A percentile compares a stretch with the other conserved stretches of the same genome.
These are phyloP conservation scores for Cacatua alba DNA, from an alignment of 2,113 vertebrate species.

Conservation along the genomic window DNA sequence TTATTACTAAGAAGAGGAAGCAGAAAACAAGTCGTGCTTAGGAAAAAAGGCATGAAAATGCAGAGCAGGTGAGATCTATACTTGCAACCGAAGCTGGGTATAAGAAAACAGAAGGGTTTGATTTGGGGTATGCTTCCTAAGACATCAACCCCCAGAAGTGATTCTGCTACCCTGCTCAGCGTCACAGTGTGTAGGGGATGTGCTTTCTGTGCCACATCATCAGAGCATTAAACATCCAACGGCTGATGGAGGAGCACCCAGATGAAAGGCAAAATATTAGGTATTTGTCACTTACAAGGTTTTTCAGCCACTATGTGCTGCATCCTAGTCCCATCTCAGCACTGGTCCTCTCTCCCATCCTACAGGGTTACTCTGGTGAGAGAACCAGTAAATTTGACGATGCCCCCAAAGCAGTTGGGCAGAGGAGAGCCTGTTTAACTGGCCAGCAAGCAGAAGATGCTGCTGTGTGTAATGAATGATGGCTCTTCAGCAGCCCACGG, in stretches of 20 bases:
- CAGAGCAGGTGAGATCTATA: neutral
- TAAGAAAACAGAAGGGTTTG: neutral
- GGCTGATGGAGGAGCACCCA: neutral
- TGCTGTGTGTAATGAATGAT: neutral
- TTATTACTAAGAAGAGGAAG: neutral
- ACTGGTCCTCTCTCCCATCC: neutral
- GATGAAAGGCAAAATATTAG: neutral
- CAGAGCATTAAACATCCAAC: neutral
- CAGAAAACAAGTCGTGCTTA: neutral
- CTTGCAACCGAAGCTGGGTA: neutral
- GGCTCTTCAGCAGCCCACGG: neutral
- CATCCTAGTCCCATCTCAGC: neutral
- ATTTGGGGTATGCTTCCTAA: neutral
- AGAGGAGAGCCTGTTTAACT: neutral
- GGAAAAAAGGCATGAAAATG: neutral
- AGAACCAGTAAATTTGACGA: neutral
- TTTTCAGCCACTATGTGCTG: neutral
- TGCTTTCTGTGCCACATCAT: neutral
- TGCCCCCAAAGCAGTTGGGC: neutral
- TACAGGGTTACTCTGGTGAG: neutral
- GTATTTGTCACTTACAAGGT: fast-evolving
- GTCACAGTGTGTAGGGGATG: fast-evolving
- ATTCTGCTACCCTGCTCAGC: neutral
- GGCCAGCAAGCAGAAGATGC: neutral
- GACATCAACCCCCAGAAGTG: neutral